Base-by-base conservation (phyloP, 2,113 vertebrate genomes). In the Myrmecobius fasciatus region DNA sequence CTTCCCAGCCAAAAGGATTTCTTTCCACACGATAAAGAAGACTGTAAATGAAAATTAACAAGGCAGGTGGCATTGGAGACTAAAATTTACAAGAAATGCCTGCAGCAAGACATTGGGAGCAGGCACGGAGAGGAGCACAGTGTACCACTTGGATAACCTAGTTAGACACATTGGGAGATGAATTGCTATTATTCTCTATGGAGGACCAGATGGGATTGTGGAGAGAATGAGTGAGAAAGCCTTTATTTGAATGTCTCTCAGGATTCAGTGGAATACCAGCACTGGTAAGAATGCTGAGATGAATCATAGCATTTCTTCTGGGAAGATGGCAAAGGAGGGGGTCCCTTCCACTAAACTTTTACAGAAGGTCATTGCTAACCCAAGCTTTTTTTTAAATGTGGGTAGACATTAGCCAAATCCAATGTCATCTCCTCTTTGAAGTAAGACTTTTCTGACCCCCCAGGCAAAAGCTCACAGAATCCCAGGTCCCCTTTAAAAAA, bases 41-140 rank as follows among this genome's bases (percentile, higher is more conserved):
- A 67, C 89, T 28, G 25, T 60, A 94, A 94, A 94, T 48, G 83
- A 92, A 95, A 97, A 47, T n/a, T 14, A 54, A 48, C 47, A 53
- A 49, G 53, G 95, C 22, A n/a, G 53, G 53, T 94, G 89, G 60
- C 54, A 49, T 12, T 5, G 67, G 52, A 91, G 47, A 96, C 91
- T 92, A 53, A 52, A 48, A 75, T 93, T 89, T 93, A 91, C 91
- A 91, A 28, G 56, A 52, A n/a, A 91, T 7, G 22, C 49, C 89
- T 96, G 46, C 75, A 75, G 90, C 67, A 67, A 96, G 91, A 52
- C 28, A 89, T 20, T 54, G 5, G 88, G 49, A 47, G 25, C 26
- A 67, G 49, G 93, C 91, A 93, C 8, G 20, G 3, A 52, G 25
- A n/a, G 20, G 89, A 92, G 26, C n/a, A 83, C 1, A 28, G 8